phyloP scores from a whole-genome alignment of 2,888 invertebrate genomes.

The Liodrosophila aerea region DNA sequence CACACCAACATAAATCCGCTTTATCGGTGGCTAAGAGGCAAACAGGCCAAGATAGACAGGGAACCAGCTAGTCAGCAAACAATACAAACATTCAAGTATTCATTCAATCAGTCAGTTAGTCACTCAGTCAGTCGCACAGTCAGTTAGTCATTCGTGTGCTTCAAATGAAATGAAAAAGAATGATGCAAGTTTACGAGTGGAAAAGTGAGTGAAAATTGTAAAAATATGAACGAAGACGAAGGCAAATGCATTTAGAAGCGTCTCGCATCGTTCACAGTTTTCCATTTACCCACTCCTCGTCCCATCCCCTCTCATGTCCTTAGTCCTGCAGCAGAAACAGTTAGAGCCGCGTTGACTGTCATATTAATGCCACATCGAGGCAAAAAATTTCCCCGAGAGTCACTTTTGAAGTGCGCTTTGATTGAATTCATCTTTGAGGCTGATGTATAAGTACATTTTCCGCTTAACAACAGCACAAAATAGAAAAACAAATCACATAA shows the following conservation, averaged over 20 bases:
- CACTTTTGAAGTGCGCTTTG: slow-evolving; percentile 36
- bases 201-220: slow-evolving; percentile 43
- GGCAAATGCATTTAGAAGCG: slow-evolving; percentile 43
- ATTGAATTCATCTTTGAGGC: slow-evolving; percentile 35
- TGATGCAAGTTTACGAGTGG: slow-evolving; percentile 52
- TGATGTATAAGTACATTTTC: slow-evolving; percentile 47
- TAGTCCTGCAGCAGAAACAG: slow-evolving; percentile 7
- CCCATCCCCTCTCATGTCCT: not conserved
- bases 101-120: slow-evolving; percentile 31
- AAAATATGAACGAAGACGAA: slow-evolving; percentile 47
- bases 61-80: slow-evolving; percentile 39
- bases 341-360: slow-evolving; percentile 38
- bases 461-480: slow-evolving; percentile 27
- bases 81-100: slow-evolving; percentile 21
- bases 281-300: not conserved
- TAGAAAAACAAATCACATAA: slow-evolving; percentile 7
- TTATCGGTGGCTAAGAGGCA: slow-evolving; percentile 13
- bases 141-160: slow-evolving; percentile 22
- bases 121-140: slow-evolving; percentile 21
- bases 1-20: slow-evolving; percentile 16
- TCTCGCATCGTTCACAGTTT: slow-evolving; percentile 23
- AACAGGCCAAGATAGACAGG: slow-evolving; percentile 7
- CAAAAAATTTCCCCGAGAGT: slow-evolving; percentile 23
- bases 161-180: slow-evolving; percentile 49
- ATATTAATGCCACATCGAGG: slow-evolving; percentile 44